Conservation (phyloP, 2,888 invertebrate species). For the Ellobium chinense region DNA sequence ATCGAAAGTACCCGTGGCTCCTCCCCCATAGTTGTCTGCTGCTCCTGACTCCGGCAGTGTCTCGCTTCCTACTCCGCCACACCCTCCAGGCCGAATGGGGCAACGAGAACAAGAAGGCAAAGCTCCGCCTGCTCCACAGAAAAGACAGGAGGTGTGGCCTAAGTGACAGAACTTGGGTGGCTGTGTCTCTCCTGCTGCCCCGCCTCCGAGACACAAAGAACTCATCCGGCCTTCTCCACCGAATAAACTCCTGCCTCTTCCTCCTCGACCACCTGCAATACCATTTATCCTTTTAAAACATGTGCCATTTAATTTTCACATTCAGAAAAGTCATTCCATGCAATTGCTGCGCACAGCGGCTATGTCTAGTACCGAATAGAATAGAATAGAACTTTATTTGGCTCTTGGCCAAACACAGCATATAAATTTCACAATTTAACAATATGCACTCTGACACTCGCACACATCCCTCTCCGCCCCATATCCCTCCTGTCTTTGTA, state of each 20-base stretch:
- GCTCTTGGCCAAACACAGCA: too few species aligned
- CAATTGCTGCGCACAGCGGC: too few species aligned
- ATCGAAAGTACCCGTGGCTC: constrained; percentile 48
- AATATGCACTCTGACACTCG: too few species aligned
- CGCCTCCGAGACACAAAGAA: constrained; percentile 49
- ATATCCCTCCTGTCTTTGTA: too few species aligned
- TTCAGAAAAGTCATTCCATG: too few species aligned
- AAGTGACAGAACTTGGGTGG: constrained; percentile 30
- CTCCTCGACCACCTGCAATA: constrained; percentile 53
- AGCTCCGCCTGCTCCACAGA: constrained; percentile 54
- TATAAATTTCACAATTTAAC: too few species aligned
- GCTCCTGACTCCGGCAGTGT: constrained; percentile 44
- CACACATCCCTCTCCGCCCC: too few species aligned
- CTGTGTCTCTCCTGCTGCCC: constrained; percentile 51
- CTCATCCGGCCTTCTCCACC: constrained; percentile 47
- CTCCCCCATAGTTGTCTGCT: constrained; percentile 53
- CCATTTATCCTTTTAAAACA: too few species aligned
- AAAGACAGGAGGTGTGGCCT: constrained; percentile 45
- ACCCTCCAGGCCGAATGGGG: constrained; percentile 26
- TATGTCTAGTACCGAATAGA: too few species aligned
- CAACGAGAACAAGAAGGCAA: constrained; percentile 40
- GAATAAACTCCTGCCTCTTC: constrained; percentile 45
- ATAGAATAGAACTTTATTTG: too few species aligned
- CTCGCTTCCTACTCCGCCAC: constrained; percentile 43
- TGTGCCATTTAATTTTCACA: too few species aligned